Evolutionary conservation across 2,888 invertebrate species (phyloP), one percentile per base, ranked within the genome.

Genomic region (Drosophila monieri): DNA sequence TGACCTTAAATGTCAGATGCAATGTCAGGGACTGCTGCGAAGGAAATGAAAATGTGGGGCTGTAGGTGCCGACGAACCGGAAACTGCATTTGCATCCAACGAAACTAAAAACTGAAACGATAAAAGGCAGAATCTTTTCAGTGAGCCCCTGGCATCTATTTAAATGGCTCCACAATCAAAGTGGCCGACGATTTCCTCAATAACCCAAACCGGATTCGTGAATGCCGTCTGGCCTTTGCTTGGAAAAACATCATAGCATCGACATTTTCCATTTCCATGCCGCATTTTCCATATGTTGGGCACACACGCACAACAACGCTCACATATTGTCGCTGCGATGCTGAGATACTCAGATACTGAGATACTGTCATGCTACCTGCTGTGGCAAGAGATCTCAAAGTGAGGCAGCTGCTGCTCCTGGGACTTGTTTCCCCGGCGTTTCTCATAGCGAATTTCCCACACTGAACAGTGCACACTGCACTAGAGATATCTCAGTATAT

Each of bases 371-470:
- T 35, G 57, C 53, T 53, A 57, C 55, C 56, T 61, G 69, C 61
- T 44, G 35, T 9, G 35, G 46, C 30, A 15, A 10, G 51, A 46
- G 44, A 51, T 52, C 51, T 41, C 43, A 35, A 14, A 14, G 35
- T 35, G 14, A 35, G 35, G 35, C 35, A 46, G 37, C 62, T 47
- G 57, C 77, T 76, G 78, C 77, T 84, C 78, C 55, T 80, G 70
- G 54, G 76, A 67, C 44, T 54, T 64, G 43, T 37, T 25, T 44
- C 44, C 39, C 58, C 77, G 67, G 56, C 46, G 70, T 74, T 87
- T 87, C 81, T 79, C 80, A 79, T 76, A 77, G 83, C 77, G 71
- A 75, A 66, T 74, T 88, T 83, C 83, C 83, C 83, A 83, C 83
- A 83, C 65, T 83, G 62, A 30, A 27, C 9, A 27, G 9, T 9